Evolutionary conservation across 2,888 invertebrate species (phyloP).

Genomic region (Phalangium opilio): DNA sequence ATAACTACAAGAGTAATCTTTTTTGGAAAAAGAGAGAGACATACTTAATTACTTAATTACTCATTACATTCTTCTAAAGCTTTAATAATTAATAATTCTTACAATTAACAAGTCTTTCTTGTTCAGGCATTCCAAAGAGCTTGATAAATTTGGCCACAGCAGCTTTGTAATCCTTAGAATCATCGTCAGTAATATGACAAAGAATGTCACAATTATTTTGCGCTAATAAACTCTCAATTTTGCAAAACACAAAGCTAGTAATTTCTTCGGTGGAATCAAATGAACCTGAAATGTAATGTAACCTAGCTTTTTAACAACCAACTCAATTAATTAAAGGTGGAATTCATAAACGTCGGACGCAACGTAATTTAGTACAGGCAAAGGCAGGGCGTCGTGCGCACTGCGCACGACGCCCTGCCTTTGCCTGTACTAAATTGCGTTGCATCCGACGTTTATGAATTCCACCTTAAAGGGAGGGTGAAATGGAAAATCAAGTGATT

Average conservation of each 20-base stretch:
- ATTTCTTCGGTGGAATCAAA: constrained; percentile 89
- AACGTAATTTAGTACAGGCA: too few relatives aligned
- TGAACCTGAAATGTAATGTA: constrained; percentile 34
- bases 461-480: too few relatives aligned
- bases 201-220: constrained; percentile 43
- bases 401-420: too few relatives aligned
- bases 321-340: too few relatives aligned
- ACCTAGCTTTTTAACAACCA: neutral
- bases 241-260: constrained; percentile 86
- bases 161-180: constrained; percentile 40
- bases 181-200: constrained; percentile 35
- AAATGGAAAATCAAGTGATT: too few relatives aligned
- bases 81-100: constrained; percentile 24
- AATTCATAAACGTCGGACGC: too few relatives aligned
- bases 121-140: constrained; percentile 74
- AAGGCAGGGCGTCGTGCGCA: too few relatives aligned
- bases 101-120: constrained; percentile 95
- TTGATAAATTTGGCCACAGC: constrained; percentile 68
- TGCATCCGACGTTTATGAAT: too few relatives aligned
- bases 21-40: constrained; percentile 1
- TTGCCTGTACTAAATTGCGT: too few relatives aligned
- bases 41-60: too few relatives aligned
- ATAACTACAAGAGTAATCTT: constrained; percentile 53
- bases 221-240: constrained; percentile 86
- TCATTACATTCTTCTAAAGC: too few relatives aligned